Evolutionary conservation across 2,113 vertebrate species (phyloP).

Genomic region (Sciurus niger): DNA sequence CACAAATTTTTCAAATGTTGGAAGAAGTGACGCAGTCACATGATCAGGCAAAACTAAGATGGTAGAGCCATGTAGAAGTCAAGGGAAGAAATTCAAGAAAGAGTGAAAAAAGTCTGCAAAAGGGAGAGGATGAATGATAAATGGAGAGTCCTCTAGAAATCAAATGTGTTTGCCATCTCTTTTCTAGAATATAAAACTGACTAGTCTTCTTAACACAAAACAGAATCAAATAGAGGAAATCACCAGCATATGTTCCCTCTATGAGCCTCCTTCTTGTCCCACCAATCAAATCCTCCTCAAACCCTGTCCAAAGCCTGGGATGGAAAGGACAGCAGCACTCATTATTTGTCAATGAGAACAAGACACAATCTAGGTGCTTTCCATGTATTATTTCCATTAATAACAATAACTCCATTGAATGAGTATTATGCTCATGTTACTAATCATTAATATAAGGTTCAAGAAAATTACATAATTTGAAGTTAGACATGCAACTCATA

Average conservation of each 20-base stretch:
- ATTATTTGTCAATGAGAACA: background rate
- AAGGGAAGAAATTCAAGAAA: conserved; percentile 47
- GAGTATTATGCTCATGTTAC: background rate
- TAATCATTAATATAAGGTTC: background rate
- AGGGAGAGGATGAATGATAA: background rate
- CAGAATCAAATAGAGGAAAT: background rate
- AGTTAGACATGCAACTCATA: background rate
- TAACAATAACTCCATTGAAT: background rate
- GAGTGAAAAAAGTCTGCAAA: background rate
- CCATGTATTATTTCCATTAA: background rate
- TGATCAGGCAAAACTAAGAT: background rate
- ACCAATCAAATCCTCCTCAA: background rate
- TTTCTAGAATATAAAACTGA: background rate
- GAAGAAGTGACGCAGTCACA: background rate
- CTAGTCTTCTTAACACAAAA: background rate
- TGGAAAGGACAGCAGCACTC: background rate
- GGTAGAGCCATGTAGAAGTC: background rate
- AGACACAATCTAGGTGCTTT: background rate
- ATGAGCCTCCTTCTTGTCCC: background rate
- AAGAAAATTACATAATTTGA: background rate
- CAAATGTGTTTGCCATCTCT: background rate
- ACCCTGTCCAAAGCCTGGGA: background rate
- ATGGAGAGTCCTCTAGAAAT: background rate
- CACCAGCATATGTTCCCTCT: background rate
- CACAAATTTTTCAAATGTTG: background rate